A percentile compares a stretch with the other conserved stretches of the same genome.
Conservation (phyloP, 2,797 vertebrate genomes). For the Arctocebus calabarensis region DNA sequence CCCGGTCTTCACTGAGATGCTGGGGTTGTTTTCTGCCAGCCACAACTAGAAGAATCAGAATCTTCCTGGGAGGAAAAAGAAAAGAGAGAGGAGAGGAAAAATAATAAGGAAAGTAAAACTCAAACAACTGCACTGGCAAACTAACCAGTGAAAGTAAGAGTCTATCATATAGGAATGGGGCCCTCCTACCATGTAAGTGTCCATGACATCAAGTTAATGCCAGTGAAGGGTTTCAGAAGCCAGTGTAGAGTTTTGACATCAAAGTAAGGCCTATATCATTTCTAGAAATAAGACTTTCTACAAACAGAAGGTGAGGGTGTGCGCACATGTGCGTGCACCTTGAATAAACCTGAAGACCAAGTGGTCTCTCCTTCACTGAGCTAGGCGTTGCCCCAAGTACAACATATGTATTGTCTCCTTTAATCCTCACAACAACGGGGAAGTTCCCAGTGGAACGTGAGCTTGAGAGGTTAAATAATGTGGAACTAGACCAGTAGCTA, state of each 20-base stretch:
- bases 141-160: background rate
- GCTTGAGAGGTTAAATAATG: background rate
- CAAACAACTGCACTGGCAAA: background rate
- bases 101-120: background rate
- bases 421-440: background rate
- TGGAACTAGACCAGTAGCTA: background rate
- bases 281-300: background rate
- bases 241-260: background rate
- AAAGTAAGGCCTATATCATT: background rate
- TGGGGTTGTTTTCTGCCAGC: background rate
- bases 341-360: slow-evolving; percentile 8
- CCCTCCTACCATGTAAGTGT: no score
- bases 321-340: accelerated
- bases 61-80: background rate
- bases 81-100: background rate
- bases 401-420: background rate
- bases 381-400: background rate
- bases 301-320: background rate
- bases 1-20: background rate
- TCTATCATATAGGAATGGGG: background rate
- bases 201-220: background rate
- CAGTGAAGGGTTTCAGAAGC: background rate
- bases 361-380: background rate
- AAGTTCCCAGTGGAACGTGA: background rate
- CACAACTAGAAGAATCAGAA: background rate